Evolutionary conservation across 1,140 invertebrate species (phyloP), one percentile per base, ranked within the genome.

Genomic region (Wasmannia auropunctata): DNA sequence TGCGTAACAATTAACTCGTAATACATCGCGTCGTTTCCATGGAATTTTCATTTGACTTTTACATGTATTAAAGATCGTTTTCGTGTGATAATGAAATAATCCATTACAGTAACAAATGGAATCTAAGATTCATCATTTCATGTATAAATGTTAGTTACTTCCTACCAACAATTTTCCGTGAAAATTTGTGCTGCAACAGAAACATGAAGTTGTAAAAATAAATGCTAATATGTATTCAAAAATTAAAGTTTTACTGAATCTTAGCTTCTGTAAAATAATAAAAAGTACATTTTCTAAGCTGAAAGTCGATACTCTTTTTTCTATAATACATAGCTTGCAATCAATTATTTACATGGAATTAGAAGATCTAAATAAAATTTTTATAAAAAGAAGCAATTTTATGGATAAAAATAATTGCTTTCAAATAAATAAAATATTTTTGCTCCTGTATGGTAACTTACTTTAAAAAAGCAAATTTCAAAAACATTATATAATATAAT

Each of bases 1-100:
- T 58, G 10, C 60, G n/a, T 74, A 58, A 83, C 67, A 83, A 72
- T 83, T 60, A 72, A 74, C 67, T 60, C 7, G 60, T 60, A 58
- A 83, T 54, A 25, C 25, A 11, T 46, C 60, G 14, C 37, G 51
- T 60, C 11, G 37, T 81, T 81, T 58, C 14, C 51, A 31, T 46
- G 28, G 37, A 74, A 60, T 34, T 83, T 58, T 46, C 3, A 72
- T 43, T 74, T 43, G 43, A 46, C 25, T 28, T 37, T 56, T 58
- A n/a, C 58, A 46, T 34, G 22, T 58, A 19, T 83, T 34, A 51
- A 16, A 49, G 31, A 65, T 67, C 16, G 10, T 69, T 70, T 54
- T 28, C 22, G 11, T 40, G 77, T 14, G 34, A 72, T 83, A 72
- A 83, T 74, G 0, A 25, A 83, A 74, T 69, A 58, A 58, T 83